phyloP scores from a whole-genome alignment of 2,113 vertebrate genomes.

The Protobothrops mucrosquamatus region DNA sequence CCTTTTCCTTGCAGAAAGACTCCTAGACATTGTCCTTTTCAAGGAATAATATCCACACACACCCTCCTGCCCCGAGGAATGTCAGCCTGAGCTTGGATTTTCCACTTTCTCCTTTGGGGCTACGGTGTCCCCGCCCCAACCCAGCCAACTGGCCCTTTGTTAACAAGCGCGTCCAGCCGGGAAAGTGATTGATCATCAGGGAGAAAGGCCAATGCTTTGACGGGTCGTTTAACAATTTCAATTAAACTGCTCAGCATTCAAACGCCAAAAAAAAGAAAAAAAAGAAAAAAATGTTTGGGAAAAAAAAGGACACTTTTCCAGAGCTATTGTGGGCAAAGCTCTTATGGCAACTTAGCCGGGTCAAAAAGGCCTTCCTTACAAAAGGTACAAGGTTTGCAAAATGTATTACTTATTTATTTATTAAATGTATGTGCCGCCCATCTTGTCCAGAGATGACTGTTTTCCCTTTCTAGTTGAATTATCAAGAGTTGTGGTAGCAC shows the following conservation, averaged over 20 bases:
- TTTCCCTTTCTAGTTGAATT: background rate
- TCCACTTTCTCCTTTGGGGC: background rate
- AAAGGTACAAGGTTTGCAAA: slow-evolving; percentile 2
- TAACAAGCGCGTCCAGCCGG: slow-evolving; percentile 43
- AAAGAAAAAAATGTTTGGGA: slow-evolving; percentile 11
- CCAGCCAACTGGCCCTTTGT: slow-evolving; percentile 49
- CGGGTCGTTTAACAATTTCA: slow-evolving; percentile 68
- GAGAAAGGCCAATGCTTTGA: slow-evolving; percentile 65
- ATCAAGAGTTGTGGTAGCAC: background rate
- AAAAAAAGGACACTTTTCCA: slow-evolving; percentile 20
- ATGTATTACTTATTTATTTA: background rate
- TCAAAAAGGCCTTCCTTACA: slow-evolving; percentile 5
- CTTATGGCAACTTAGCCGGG: slow-evolving; percentile 13
- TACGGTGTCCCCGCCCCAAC: background rate
- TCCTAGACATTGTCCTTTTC: background rate
- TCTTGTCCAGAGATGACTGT: background rate
- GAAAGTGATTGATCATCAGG: slow-evolving; percentile 54
- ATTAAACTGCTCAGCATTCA: slow-evolving; percentile 54
- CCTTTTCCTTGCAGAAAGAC: background rate
- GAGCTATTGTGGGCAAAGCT: background rate
- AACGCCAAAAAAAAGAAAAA: slow-evolving; percentile 5
- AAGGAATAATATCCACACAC: background rate
- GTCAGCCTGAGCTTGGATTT: background rate
- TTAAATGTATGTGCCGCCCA: background rate
- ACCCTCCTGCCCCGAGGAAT: background rate